Base-by-base conservation (phyloP, 2,888 invertebrate genomes). In the Caradrina kadenii region DNA sequence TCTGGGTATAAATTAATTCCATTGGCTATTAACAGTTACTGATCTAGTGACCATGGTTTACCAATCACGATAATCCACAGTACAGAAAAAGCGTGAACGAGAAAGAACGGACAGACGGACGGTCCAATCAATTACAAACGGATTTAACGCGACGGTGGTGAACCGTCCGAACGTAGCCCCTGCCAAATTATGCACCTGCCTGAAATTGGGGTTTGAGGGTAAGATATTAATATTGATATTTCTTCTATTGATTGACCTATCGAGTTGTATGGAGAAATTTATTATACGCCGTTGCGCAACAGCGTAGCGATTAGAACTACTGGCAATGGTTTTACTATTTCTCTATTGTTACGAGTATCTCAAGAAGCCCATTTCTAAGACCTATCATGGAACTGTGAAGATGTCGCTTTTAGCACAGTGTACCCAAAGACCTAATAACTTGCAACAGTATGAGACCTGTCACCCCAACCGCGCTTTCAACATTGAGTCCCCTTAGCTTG, bases 11-110 rank as follows among this genome's bases (percentile, higher is more conserved):
- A 22, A 17, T 76, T 73, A 63, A 69, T 74, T 68, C 50, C 59
- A 70, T 70, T 70, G 73, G 31, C 81, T 80, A 54, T 73, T 76
- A 79, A 76, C 58, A 39, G 69, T 76, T 80, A 76, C 58, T 50
- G 69, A 67, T 63, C 72, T 42, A 65, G 67, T 59, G 64, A 22
- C 39, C 19, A 53, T 45, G 55, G 76, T 63, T 55, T 76, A 62
- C 17, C 61, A 69, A 65, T 69, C 69, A 64, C 67, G 17, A 22
- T 68, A 73, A 80, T 63, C 73, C 64, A 35, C 48, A 19, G 22
- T 39, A 6, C 35, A 60, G 39, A 63, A 56, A 68, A 65, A 73
- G 8, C 64, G 62, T 21, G 42, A 26, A 63, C 61, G 53, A 59
- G 66, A 69, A 76, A 69, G 77, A 67, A 72, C 49, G 58, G 62